Base-by-base conservation (phyloP, 2,113 vertebrate genomes). In the Sterna hirundo region DNA sequence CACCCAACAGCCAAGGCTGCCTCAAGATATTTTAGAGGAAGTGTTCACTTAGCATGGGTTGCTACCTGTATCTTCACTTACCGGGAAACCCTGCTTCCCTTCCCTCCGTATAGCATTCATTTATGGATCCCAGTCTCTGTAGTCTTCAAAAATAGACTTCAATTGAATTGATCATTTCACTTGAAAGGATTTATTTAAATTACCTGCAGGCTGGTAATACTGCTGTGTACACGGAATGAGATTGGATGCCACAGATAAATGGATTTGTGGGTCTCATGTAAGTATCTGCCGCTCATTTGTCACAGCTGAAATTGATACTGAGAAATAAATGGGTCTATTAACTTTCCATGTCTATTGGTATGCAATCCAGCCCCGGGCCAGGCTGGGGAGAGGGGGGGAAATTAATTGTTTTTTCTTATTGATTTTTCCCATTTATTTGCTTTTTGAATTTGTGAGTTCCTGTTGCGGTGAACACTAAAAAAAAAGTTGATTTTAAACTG, bases 1-100 rank as follows among this genome's bases (percentile, higher is more conserved):
- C 89, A 85, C 90, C 79, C 65, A 86, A 90, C 36, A 91, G 90
- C 70, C 83, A 89, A 70, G 86, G 29, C 25, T 77, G n/a, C 71
- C 91, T 68, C 66, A 70, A 65, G 80, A 40, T 76, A 34, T 84
- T 96, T 88, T 84, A 22, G 86, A 51, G 55, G 26, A 79, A 72
- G 86, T 54, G 55, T 70, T 91, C 70, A 30, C 42, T 47, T 47
- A 51, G 29, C 88, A 62, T 8, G 12, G 42, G 49, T 80, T 61
- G 71, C 83, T 75, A 30, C 42, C 86, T 23, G 34, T 70, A 80
- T 84, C 89, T 94, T 88, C 72, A 44, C 22, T 54, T 42, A 61
- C 49, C 57, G 44, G 58, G 57, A 26, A 11, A 54, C 17, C 10
- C n/a, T 52, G 4, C 14, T 64, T 46, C 46, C 54, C 55, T 83